These are phyloP conservation scores for Syrrhaptes paradoxus DNA, from an alignment of 2,113 vertebrate species.

Conservation along the genomic window DNA sequence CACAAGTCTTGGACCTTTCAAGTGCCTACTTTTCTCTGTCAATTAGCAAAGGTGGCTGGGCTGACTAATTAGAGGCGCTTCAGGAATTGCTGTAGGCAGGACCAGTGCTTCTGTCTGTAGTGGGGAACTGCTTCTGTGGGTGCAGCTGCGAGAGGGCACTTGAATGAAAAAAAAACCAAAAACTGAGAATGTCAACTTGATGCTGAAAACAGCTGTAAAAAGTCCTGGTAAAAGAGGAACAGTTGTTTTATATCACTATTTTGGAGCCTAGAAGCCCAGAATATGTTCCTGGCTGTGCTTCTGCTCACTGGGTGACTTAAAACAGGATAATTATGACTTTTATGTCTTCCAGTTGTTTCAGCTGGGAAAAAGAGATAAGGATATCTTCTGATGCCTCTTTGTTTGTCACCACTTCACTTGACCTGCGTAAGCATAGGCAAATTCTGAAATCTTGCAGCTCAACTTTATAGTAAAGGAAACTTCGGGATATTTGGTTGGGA, in stretches of 20 bases:
- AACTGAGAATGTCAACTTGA: neutral
- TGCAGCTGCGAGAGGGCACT: neutral
- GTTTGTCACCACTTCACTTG: constrained; percentile 5
- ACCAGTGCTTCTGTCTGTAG: neutral
- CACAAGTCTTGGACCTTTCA: neutral
- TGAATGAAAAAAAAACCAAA: neutral
- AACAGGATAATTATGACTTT: neutral
- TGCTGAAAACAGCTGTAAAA: constrained; percentile 17
- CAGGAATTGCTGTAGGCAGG: neutral
- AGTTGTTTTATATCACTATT: neutral
- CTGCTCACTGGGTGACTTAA: constrained; percentile 18
- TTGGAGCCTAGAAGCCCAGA: neutral
- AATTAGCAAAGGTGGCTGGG: neutral
- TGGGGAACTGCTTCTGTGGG: neutral
- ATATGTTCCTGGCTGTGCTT: constrained; percentile 8
- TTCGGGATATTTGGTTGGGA: neutral
- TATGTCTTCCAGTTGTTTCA: constrained; percentile 26
- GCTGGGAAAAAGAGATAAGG: neutral
- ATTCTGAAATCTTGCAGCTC: neutral
- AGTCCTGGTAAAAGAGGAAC: neutral
- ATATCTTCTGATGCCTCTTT: neutral
- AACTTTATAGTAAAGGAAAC: neutral
- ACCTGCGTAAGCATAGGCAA: neutral
- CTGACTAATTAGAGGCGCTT: neutral
- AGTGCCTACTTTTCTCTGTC: neutral